phyloP scores from a whole-genome alignment of 2,888 invertebrate species.

The Ashinkailepas kermadecensis region DNA sequence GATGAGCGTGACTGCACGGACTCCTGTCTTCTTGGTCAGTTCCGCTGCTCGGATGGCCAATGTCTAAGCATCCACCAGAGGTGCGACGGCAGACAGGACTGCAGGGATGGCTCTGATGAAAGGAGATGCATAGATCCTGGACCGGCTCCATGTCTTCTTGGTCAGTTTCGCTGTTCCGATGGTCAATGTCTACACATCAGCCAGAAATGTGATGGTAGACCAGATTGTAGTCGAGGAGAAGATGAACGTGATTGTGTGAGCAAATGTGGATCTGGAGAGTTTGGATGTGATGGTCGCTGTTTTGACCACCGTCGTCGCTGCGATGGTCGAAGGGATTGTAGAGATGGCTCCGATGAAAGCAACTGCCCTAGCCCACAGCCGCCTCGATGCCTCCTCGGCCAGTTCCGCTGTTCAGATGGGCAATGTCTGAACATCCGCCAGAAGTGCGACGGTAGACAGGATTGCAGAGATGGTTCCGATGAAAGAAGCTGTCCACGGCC shows the following conservation, averaged over 20 bases:
- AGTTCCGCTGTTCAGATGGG: not conserved
- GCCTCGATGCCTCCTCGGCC: not conserved
- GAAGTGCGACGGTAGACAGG: not conserved
- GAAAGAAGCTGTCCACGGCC: not conserved
- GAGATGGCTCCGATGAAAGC: not conserved
- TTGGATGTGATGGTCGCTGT: not conserved
- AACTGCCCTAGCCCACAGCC: not conserved
- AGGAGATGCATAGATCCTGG: not conserved
- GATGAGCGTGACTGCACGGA: not conserved
- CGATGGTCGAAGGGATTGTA: not conserved
- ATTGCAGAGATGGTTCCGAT: conserved; percentile 7
- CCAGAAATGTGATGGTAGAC: not conserved
- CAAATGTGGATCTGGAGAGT: not conserved
- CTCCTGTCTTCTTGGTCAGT: not conserved
- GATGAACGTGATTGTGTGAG: not conserved
- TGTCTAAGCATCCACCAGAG: not conserved
- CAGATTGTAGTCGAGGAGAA: not conserved
- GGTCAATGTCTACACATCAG: not conserved
- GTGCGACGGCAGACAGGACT: not conserved
- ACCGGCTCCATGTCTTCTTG: not conserved
- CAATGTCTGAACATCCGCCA: not conserved
- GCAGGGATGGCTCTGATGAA: not conserved
- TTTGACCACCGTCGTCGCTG: not conserved
- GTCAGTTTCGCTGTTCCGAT: conserved; percentile 1
- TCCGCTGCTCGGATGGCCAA: not conserved